Base-by-base conservation (phyloP, 92 coral and sea anemone species). In the Metridium senile region DNA sequence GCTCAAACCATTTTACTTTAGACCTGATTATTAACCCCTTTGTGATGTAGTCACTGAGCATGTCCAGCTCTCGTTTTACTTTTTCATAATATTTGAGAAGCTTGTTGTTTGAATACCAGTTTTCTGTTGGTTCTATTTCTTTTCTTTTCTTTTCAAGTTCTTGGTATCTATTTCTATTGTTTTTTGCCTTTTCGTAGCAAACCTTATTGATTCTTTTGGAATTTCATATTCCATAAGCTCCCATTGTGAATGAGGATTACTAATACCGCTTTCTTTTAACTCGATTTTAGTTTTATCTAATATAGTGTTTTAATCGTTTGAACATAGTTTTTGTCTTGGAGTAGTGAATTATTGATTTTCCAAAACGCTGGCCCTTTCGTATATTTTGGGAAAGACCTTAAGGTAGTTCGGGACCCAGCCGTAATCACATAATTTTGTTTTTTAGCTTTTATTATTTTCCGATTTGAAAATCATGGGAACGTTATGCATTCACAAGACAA, bases 1-100 rank as follows among this genome's bases (percentile, higher is more conserved):
- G 69, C 23, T 82, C 86, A 61, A 64, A 54, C 86, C 87, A 82
- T 2, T 61, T 62, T 25, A 49, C 82, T 57, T 82, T 73, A 35
- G 80, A 61, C 33, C 80, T 74, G 1, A 73, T 28, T 29, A 72
- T 72, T 29, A 57, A 39, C 8, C 74, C 31, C 9, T 82, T 61
- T 26, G 77, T 82, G 27, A 53, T 67, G 11, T 77, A 18, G 31
- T 65, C 70, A 39, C 69, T 75, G 16, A 75, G 26, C 11, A 26
- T 45, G 29, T 75, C 28, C 62, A 75, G 16, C 39, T 63, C 57
- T 11, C 35, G 57, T 30, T 62, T 72, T 31, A 34, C 33, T 19
- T 47, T 32, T 27, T 25, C 29, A 33, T 62, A 33, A 46, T 78
- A 25, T 19, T 47, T 0, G n/a, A 43, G 4, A 31, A 70, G 27